Evolutionary conservation across 2,888 invertebrate genomes (phyloP).

Genomic region (Magallana nippona): DNA sequence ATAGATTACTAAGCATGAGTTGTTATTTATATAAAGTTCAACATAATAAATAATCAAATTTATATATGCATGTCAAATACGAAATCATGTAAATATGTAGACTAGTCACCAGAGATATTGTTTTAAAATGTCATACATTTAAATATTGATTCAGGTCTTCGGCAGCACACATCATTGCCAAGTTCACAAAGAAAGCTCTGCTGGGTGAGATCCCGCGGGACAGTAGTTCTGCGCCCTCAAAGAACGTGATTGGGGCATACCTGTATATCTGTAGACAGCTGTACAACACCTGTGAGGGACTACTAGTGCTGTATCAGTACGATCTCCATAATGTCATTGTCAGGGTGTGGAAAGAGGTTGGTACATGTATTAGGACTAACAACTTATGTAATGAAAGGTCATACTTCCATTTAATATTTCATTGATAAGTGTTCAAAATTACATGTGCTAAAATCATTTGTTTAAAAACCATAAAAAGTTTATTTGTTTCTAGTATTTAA

Average conservation of each 20-base stretch:
- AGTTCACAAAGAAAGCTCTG: constrained; percentile 77
- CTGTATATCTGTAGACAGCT: constrained; percentile 79
- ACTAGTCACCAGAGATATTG: neutral
- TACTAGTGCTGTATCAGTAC: constrained; percentile 75
- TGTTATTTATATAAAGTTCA: no score
- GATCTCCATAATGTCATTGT: constrained; percentile 75
- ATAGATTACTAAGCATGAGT: no score
- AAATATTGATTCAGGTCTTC: constrained; percentile 69
- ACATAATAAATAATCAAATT: no score
- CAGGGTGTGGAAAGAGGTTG: constrained; percentile 75
- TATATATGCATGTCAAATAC: no score
- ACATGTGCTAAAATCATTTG: no score
- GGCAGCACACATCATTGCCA: constrained; percentile 77
- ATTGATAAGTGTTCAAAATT: no score
- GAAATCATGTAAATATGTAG: no score
- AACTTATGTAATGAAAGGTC: no score
- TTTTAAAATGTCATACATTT: neutral
- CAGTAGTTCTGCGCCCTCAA: constrained; percentile 67
- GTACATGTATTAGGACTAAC: constrained; percentile 20
- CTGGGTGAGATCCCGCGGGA: constrained; percentile 65
- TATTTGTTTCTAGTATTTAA: no score
- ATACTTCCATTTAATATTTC: no score
- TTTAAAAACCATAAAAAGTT: no score
- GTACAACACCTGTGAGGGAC: constrained; percentile 78
- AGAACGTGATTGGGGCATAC: constrained; percentile 75